A percentile compares a stretch with the other conserved stretches of the same genome.
phyloP scores from a whole-genome alignment of 2,797 vertebrate genomes.

The Peromyscus aztecus region DNA sequence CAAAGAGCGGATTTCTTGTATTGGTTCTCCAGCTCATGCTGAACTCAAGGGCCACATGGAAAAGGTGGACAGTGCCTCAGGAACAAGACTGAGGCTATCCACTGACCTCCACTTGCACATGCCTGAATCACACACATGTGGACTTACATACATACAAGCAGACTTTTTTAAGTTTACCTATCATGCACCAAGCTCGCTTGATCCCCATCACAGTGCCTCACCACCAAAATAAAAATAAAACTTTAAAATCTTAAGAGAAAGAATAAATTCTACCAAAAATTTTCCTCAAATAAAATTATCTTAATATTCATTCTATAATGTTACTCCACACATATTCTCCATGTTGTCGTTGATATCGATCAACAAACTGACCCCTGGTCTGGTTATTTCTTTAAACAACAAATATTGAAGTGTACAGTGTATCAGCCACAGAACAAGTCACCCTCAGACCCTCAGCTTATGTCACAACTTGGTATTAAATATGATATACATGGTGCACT shows the following conservation, averaged over 20 bases:
- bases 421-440: not conserved
- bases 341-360: not conserved
- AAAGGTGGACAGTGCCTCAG: not conserved
- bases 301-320: slow-evolving; percentile 58
- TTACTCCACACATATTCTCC: not conserved
- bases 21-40: not conserved
- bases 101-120: not conserved
- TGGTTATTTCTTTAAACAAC: not conserved
- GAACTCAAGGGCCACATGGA: not conserved
- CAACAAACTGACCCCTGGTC: not conserved
- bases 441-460: not conserved
- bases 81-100: not conserved
- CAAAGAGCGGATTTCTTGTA: not conserved
- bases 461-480: not conserved
- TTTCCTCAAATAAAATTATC: slow-evolving; percentile 1
- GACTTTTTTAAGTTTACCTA: not conserved
- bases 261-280: slow-evolving; percentile 34
- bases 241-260: not conserved
- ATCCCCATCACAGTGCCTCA: too few relatives aligned
- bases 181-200: not conserved
- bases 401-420: not conserved
- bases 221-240: not conserved
- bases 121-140: not conserved
- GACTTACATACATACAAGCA: not conserved
- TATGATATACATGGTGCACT: not conserved